Evolutionary conservation across 2,113 vertebrate species (phyloP).

Genomic region (Craseonycteris thonglongyai): DNA sequence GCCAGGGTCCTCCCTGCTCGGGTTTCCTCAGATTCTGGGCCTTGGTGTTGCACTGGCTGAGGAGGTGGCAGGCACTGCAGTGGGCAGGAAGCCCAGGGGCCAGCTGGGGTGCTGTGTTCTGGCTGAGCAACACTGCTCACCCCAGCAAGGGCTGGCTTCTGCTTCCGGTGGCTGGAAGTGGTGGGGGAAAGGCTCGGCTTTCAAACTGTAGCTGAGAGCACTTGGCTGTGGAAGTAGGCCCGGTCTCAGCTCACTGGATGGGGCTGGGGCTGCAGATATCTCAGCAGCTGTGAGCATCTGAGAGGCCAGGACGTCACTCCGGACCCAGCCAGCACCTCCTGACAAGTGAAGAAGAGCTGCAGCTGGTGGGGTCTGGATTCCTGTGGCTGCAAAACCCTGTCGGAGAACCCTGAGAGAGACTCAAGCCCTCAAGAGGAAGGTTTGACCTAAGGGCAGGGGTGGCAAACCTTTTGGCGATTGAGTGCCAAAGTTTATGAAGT

Average conservation of each 20-base stretch:
- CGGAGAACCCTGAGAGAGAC: background rate
- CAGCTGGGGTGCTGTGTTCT: background rate
- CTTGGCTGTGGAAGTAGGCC: background rate
- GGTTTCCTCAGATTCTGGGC: background rate
- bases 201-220: background rate
- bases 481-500: too few relatives aligned
- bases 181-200: background rate
- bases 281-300: background rate
- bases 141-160: background rate
- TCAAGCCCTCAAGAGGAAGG: background rate
- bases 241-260: background rate
- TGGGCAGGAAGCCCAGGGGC: background rate
- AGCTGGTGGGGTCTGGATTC: rapidly evolving
- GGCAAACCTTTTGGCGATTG: too few relatives aligned
- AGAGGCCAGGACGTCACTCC: background rate
- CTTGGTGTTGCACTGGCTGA: background rate
- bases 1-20: background rate
- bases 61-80: background rate
- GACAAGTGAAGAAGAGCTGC: background rate
- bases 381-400: background rate
- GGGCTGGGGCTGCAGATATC: background rate
- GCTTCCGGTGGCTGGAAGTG: background rate
- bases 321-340: background rate
- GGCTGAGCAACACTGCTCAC: background rate
- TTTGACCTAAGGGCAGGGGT: too few relatives aligned